Evolutionary conservation across 2,113 vertebrate genomes (phyloP).

Genomic region (Calidris pugnax): DNA sequence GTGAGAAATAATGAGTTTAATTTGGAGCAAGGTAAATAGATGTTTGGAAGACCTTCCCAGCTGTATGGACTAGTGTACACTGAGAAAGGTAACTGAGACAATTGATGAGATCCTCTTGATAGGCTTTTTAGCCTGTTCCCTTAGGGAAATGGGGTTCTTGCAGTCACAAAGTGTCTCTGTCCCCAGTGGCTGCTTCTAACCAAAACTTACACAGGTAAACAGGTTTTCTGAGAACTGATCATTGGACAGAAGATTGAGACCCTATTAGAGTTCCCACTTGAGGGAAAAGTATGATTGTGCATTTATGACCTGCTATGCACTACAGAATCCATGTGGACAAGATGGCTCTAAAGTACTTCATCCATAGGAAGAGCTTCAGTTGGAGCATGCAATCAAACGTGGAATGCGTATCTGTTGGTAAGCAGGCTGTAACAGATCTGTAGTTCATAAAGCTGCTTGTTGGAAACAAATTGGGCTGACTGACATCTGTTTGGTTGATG

Average conservation of each 20-base stretch:
- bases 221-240: not conserved
- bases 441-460: not conserved
- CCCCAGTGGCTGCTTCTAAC: not conserved
- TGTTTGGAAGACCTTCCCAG: not conserved
- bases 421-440: not conserved
- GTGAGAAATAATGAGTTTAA: not conserved
- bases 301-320: not conserved
- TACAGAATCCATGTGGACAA: not conserved
- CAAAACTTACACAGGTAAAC: not conserved
- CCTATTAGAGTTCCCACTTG: not conserved
- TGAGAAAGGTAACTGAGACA: not conserved
- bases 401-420: rapidly evolving
- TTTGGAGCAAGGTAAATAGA: not conserved
- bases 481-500: not conserved
- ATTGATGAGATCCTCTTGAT: not conserved
- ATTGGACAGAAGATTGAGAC: not conserved
- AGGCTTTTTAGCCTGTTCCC: not conserved
- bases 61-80: not conserved
- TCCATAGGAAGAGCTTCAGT: not conserved
- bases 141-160: not conserved
- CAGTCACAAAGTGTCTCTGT: not conserved
- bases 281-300: not conserved
- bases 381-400: not conserved
- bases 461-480: not conserved
- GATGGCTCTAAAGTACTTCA: not conserved